phyloP scores from a whole-genome alignment of 2,888 invertebrate genomes.

The Ectemnius cavifrons region DNA sequence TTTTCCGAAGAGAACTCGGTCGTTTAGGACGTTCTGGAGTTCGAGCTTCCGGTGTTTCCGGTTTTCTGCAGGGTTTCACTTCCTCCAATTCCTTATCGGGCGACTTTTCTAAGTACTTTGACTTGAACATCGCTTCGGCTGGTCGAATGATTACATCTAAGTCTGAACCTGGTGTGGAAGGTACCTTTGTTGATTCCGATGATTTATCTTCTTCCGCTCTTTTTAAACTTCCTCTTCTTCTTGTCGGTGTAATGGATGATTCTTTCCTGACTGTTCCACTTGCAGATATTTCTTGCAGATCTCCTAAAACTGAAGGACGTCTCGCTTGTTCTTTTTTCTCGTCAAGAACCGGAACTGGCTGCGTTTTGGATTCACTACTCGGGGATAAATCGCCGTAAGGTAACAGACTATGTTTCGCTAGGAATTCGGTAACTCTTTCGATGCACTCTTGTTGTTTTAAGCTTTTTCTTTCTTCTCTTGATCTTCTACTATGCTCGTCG shows the following conservation, averaged over 20 bases:
- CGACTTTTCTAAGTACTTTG: neutral
- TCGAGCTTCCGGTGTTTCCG: slow-evolving; percentile 10
- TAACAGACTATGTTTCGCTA: slow-evolving; percentile 55
- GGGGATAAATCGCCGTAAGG: slow-evolving; percentile 26
- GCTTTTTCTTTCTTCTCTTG: slow-evolving; percentile 60
- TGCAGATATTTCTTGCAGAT: slow-evolving; percentile 3
- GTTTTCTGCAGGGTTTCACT: neutral
- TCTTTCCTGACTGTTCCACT: slow-evolving; percentile 1
- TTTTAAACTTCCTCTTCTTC: neutral
- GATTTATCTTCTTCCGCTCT: slow-evolving; percentile 7
- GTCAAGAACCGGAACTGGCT: neutral
- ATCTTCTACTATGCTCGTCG: slow-evolving; percentile 28
- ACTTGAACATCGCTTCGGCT: neutral
- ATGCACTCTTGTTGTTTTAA: slow-evolving; percentile 73
- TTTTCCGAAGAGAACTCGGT: slow-evolving; percentile 54
- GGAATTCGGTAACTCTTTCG: slow-evolving; percentile 62
- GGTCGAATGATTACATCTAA: neutral
- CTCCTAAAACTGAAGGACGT: slow-evolving; percentile 37
- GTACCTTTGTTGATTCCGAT: slow-evolving; percentile 12
- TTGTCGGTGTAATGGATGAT: neutral
- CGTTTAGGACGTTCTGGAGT: slow-evolving; percentile 37
- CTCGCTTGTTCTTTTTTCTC: slow-evolving; percentile 8
- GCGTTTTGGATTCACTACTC: neutral
- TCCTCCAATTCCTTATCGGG: slow-evolving; percentile 4
- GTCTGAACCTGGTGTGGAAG: slow-evolving; percentile 15